Evolutionary conservation across 2,797 vertebrate species (phyloP), one percentile per base, ranked within the genome.

Genomic region (Leontopithecus rosalia): DNA sequence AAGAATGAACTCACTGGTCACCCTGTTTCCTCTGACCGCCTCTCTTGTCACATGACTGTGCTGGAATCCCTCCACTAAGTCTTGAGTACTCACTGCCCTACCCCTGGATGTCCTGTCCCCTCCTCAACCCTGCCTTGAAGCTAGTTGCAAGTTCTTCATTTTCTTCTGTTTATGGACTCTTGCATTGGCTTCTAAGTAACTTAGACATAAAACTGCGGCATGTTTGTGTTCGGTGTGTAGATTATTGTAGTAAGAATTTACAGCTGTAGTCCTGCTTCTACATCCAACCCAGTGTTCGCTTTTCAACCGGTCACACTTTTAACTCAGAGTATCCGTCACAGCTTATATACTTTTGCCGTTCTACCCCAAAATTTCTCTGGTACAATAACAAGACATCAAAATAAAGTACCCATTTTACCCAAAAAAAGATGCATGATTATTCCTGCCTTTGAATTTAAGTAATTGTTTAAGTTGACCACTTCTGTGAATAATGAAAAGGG

Each of bases 401-500:
- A 95, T 26, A 67, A 96, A 28, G 9, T 20, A 15, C 19, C 0
- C 1, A 6, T 64, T 36, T 52, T 12, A 2, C 20, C 5, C 1
- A 19, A 30, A 58, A 85, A 83, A 19, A 57, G 2, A 0, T 73
- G 90, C 73, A 79, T 96, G 90, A 82, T 92, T 88, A 91, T 94
- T 86, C 20, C 61, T 91, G 55, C 26, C 77, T 95, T 96, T 96
- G 82, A 95, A 64, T 95, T 88, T 43, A 84, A 43, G 13, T 85
- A 94, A 73, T 67, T 50, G 4, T 91, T 87, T 19, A 9, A 76
- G 5, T 88, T 48, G 36, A 72, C 43, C 55, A 67, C 33, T n/a
- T 90, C 24, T 61, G 39, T 43, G 57, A 94, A 67, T 83, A 48
- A 79, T 91, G 52, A 73, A 96, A 93, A 95, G 46, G 30, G 1